phyloP scores from a whole-genome alignment of 2,888 invertebrate species.

The Clepsis dumicolana region DNA sequence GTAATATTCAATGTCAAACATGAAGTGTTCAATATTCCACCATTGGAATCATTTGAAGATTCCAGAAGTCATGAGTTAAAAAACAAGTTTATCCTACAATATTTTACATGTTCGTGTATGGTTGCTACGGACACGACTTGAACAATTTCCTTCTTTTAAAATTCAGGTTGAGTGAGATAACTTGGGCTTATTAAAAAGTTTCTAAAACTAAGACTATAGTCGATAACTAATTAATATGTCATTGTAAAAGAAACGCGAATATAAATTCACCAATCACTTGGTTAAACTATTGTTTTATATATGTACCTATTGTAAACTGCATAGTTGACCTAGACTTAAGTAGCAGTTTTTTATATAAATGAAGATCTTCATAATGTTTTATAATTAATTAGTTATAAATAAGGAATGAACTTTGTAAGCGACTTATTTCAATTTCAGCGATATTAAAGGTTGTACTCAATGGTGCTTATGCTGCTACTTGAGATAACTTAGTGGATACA shows the following conservation, averaged over 20 bases:
- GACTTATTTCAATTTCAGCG: background rate
- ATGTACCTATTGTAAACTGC: constrained; percentile 1
- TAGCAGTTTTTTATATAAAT: constrained; percentile 41
- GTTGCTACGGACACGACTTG: too few species aligned
- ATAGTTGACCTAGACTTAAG: constrained; percentile 23
- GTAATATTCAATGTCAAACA: background rate
- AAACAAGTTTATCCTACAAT: too few species aligned
- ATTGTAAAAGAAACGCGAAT: background rate
- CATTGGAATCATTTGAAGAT: too few species aligned
- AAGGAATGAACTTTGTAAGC: constrained; percentile 2
- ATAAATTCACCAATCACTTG: background rate
- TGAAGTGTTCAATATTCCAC: background rate
- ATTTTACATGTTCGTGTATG: too few species aligned
- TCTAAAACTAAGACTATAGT: too few species aligned
- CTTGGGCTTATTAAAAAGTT: too few species aligned
- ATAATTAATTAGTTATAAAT: background rate
- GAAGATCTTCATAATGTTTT: constrained; percentile 41
- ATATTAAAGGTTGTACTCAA: background rate
- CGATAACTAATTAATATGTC: background rate
- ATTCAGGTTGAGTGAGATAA: too few species aligned
- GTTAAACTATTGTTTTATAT: constrained; percentile 5
- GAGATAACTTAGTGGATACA: background rate
- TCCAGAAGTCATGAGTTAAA: too few species aligned
- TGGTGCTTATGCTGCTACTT: too few species aligned
- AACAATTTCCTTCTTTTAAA: too few species aligned